Conservation (phyloP, 2,888 invertebrate species). For the Microctonus aethiopoides region DNA sequence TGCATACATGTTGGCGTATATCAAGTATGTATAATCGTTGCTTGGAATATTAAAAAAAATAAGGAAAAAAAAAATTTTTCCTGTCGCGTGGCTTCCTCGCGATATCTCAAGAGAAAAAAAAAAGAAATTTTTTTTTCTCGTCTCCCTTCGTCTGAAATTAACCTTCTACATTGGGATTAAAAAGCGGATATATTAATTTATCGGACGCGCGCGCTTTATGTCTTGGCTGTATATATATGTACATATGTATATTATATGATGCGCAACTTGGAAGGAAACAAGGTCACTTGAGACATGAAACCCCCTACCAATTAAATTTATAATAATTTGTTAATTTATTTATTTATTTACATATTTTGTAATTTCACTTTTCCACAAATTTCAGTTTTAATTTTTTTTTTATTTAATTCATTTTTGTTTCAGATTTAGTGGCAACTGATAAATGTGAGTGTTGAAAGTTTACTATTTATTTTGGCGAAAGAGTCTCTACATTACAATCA, state of each 20-base stretch:
- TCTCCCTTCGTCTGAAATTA: constrained; percentile 62
- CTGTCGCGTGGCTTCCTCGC: constrained; percentile 64
- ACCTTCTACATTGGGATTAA: constrained; percentile 66
- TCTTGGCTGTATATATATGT: background rate
- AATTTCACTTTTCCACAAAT: background rate
- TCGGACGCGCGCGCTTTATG: constrained; percentile 30
- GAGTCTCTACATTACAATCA: background rate
- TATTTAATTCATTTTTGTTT: background rate
- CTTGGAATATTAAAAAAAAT: background rate
- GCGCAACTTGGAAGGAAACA: constrained; percentile 18
- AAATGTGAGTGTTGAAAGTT: background rate
- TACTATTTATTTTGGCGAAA: background rate
- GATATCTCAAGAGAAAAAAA: constrained; percentile 50
- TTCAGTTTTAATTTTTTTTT: background rate
- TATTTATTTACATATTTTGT: background rate
- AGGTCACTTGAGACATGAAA: constrained; percentile 4
- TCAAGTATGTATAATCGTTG: background rate
- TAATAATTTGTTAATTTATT: background rate
- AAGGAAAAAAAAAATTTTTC: constrained; percentile 56
- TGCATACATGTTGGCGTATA: background rate
- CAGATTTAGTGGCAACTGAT: background rate
- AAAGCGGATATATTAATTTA: constrained; percentile 67
- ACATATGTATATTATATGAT: background rate
- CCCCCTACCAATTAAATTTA: background rate
- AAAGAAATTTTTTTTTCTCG: constrained; percentile 46